A percentile compares a stretch with the other conserved stretches of the same genome.
Evolutionary conservation across 92 coral and sea anemone genomes (phyloP).

Genomic region (Zoanthus gigantus): DNA sequence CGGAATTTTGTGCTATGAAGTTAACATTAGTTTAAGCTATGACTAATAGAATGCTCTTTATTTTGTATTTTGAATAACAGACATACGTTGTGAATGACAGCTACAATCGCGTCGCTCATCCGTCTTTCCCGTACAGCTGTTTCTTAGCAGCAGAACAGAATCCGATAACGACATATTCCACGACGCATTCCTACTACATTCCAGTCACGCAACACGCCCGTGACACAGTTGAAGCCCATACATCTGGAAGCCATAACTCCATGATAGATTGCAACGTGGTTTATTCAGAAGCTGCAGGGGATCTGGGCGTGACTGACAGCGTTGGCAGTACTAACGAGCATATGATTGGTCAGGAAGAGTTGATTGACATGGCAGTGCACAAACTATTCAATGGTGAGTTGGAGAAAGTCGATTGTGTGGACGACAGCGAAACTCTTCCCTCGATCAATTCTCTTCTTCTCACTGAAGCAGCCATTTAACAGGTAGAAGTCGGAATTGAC

Average conservation of each 20-base stretch:
- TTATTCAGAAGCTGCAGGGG: conserved; percentile 77
- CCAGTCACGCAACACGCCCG: conserved; percentile 69
- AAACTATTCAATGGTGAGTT: conserved; percentile 94
- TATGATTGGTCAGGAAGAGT: conserved; percentile 88
- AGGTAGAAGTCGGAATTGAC: not conserved
- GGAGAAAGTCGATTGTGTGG: conserved; percentile 89
- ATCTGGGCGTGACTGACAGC: conserved; percentile 66
- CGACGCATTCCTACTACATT: conserved; percentile 75
- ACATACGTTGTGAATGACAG: conserved; percentile 2
- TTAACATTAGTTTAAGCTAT: not conserved
- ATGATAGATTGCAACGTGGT: conserved; percentile 73
- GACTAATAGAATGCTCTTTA: not conserved
- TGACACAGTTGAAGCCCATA: conserved; percentile 64
- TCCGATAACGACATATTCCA: conserved; percentile 57
- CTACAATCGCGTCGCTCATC: conserved; percentile 28
- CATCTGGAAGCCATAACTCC: conserved; percentile 59
- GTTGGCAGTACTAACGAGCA: conserved; percentile 57
- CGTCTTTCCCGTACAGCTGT: conserved; percentile 30
- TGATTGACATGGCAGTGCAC: conserved; percentile 88
- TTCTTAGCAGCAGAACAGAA: conserved; percentile 27
- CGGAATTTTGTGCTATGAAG: not conserved
- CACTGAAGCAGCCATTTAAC: conserved; percentile 82
- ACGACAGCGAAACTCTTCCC: conserved; percentile 83
- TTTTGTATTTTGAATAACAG: not conserved
- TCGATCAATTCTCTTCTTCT: conserved; percentile 92